phyloP scores from a whole-genome alignment of 2,797 vertebrate species.

The Pygocentrus nattereri region DNA sequence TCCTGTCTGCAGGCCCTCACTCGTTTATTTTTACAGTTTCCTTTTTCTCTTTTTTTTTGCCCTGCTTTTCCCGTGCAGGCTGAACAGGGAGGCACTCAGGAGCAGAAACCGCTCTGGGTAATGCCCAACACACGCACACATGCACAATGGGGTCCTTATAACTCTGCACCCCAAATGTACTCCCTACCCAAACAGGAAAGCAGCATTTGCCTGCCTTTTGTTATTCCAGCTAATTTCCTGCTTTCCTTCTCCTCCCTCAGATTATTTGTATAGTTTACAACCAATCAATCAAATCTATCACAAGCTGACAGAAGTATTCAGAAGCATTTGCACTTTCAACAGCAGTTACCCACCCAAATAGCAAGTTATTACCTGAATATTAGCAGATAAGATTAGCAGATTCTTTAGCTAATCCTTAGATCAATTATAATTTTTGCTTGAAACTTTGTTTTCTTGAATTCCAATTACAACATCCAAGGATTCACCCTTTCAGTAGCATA shows the following conservation, averaged over 20 bases:
- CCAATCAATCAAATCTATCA: constrained; percentile 59
- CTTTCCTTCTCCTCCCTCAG: constrained; percentile 80
- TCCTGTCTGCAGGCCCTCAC: constrained; percentile 79
- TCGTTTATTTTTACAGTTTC: constrained; percentile 87
- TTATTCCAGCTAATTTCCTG: constrained; percentile 86
- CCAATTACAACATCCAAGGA: background rate
- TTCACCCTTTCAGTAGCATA: background rate
- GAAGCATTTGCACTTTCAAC: constrained; percentile 27
- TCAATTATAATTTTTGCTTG: background rate
- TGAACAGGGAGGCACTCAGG: constrained; percentile 68
- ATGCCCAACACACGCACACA: constrained; percentile 68
- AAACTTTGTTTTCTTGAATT: background rate
- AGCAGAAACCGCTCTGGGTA: constrained; percentile 72
- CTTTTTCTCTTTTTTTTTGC: constrained; percentile 75
- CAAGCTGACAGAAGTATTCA: constrained; percentile 26
- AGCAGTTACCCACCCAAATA: background rate
- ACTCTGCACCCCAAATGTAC: constrained; percentile 72
- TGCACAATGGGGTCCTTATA: constrained; percentile 85
- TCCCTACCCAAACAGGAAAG: constrained; percentile 82
- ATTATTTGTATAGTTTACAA: constrained; percentile 80
- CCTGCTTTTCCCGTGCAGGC: constrained; percentile 74
- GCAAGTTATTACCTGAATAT: background rate
- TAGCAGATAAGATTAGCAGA: background rate
- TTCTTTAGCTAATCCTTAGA: background rate
- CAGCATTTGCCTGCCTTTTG: constrained; percentile 80